Evolutionary conservation across 2,113 vertebrate species (phyloP), one percentile per base, ranked within the genome.

Genomic region (Syngnathus typhle): DNA sequence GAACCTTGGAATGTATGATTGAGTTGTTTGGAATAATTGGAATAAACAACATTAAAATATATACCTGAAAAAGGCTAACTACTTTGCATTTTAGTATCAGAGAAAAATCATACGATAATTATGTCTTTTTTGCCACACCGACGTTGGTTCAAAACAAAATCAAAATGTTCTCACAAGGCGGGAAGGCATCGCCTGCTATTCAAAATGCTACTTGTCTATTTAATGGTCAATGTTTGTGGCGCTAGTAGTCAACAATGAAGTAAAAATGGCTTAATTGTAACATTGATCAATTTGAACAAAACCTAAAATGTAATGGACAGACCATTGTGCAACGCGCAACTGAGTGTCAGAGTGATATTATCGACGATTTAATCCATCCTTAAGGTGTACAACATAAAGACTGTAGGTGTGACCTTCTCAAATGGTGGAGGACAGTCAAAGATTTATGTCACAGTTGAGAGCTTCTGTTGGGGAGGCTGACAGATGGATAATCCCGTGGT

Each of bases 401-500:
- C 73, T 81, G 76, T 77, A 82, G 71, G 75, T 81, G 65, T 88
- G 87, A 90, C 88, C 88, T 91, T 88, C 81, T 80, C 85, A 84
- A 88, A 88, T 72, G 75, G 81, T 74, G 77, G 79, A 87, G 88
- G 84, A 82, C 84, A 87, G 81, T 84, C 82, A 70, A 77, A 87
- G 86, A 90, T 90, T 85, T 87, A 89, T 90, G 88, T 90, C 88
- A 89, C 81, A 88, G 84, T 75, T 83, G 87, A 90, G 87, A 84
- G 90, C 76, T 90, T 88, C 85, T 90, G 85, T 89, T 89, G 83
- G 80, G 27, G 73, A 82, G 80, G 73, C 82, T 89, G 90, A 91
- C 85, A 85, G 88, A 90, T 65, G 74, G 89, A 91, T 91, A 91
- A 92, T 92, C 91, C 88, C 89, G 82, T 84, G 86, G 89, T 91